Evolutionary conservation across 2,888 invertebrate species (phyloP).

Genomic region (Drosophila paucipuncta): DNA sequence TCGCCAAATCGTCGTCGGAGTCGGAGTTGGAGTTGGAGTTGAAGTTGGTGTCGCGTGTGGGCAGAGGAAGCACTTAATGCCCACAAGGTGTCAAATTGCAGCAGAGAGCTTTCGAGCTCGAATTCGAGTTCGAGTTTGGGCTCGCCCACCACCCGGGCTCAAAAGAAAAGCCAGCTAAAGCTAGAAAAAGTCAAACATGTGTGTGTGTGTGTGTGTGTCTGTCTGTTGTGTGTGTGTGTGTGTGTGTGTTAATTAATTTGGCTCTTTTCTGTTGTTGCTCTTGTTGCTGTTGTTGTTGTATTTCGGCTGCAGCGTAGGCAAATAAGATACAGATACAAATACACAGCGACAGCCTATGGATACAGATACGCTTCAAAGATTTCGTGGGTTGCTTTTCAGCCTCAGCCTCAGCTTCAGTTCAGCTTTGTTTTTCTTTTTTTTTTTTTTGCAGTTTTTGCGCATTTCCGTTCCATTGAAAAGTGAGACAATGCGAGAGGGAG

Average conservation of each 20-base stretch:
- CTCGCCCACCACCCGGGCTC: constrained; percentile 41
- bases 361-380: constrained; percentile 69
- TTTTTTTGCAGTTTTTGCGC: constrained; percentile 41
- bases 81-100: constrained; percentile 84
- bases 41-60: constrained; percentile 66
- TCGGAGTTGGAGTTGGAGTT: constrained; percentile 13
- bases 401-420: background rate
- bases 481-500: background rate
- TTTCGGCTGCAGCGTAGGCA: constrained; percentile 66
- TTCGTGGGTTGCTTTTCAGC: constrained; percentile 56
- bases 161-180: constrained; percentile 43
- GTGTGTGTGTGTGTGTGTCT: constrained; percentile 42
- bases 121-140: constrained; percentile 24
- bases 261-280: constrained; percentile 23
- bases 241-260: constrained; percentile 74
- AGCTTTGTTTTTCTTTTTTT: constrained; percentile 5
- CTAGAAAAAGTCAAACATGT: constrained; percentile 48
- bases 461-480: constrained; percentile 60
- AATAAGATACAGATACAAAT: constrained; percentile 65
- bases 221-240: constrained; percentile 42
- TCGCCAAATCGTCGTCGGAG: constrained; percentile 41
- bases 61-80: constrained; percentile 85
- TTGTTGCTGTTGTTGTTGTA: constrained; percentile 2
- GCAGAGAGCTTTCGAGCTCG: constrained; percentile 45
- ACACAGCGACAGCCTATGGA: constrained; percentile 38